Conservation (phyloP, 2,888 invertebrate genomes). For the Parelbella ahira region DNA sequence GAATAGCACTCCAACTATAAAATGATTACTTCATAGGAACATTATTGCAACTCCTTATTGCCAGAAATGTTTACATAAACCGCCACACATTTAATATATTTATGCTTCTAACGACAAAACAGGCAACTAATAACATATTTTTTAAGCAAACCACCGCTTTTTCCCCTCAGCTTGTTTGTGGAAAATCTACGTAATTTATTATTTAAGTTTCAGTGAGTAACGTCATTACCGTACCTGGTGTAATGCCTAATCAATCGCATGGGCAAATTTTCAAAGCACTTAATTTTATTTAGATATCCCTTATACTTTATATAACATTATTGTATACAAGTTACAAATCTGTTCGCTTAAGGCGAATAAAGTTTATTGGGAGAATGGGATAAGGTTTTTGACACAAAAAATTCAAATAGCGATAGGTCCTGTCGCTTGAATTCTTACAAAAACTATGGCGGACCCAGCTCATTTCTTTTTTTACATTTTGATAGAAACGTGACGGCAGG, state of each 20-base stretch:
- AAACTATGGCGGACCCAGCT: conserved; percentile 68
- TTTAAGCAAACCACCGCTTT: no score
- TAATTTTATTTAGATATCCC: no score
- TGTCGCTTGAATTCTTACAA: conserved; percentile 64
- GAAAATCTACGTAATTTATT: no score
- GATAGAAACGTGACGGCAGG: conserved; percentile 67
- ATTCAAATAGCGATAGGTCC: conserved; percentile 65
- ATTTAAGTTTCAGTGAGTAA: no score
- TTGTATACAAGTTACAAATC: conserved; percentile 34
- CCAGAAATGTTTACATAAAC: not conserved
- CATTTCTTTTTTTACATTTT: conserved; percentile 63
- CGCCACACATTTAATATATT: not conserved
- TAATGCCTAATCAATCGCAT: no score
- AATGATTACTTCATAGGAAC: conserved; percentile 28
- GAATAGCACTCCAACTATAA: conserved; percentile 27
- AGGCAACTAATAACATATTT: no score
- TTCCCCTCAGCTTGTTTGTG: no score
- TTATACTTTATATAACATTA: no score
- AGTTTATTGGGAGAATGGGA: conserved; percentile 73
- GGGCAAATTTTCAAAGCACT: no score
- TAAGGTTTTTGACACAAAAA: conserved; percentile 71
- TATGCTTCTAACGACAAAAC: no score
- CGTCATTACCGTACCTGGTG: no score
- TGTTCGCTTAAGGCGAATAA: conserved; percentile 63
- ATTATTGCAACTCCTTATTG: conserved; percentile 29